phyloP scores from a whole-genome alignment of 2,113 vertebrate genomes.

The Nesogale talazaci region DNA sequence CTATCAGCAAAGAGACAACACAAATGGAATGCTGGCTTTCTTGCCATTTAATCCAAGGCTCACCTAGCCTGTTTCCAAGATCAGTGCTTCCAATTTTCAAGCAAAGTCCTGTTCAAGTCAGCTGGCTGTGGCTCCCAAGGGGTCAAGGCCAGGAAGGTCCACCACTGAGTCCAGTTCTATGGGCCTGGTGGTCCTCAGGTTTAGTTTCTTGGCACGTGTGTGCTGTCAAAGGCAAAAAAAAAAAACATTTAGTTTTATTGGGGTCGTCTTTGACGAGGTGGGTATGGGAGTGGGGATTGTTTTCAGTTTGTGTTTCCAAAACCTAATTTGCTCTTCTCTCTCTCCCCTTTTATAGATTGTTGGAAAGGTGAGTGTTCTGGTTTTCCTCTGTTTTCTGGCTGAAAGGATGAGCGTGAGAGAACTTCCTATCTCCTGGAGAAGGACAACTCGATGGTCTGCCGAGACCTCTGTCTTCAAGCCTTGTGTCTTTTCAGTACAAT shows the following conservation, averaged over 20 bases:
- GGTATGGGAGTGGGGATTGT: background rate
- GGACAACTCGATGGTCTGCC: background rate
- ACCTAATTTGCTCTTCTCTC: slow-evolving; percentile 37
- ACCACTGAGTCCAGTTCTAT: background rate
- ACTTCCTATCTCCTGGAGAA: background rate
- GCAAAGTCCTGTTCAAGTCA: slow-evolving; percentile 4
- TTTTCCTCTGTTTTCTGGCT: background rate
- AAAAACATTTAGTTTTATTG: background rate
- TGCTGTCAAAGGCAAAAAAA: background rate
- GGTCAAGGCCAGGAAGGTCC: background rate
- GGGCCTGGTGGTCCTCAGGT: background rate
- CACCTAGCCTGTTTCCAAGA: slow-evolving; percentile 19
- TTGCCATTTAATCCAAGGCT: slow-evolving; percentile 38
- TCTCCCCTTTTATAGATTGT: slow-evolving; percentile 72
- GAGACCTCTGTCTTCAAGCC: background rate
- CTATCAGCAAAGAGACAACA: background rate
- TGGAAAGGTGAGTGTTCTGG: slow-evolving; percentile 77
- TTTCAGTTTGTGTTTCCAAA: slow-evolving; percentile 48
- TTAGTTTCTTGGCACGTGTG: background rate
- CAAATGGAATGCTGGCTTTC: slow-evolving; percentile 41
- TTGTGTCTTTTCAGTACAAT: background rate
- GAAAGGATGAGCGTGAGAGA: background rate
- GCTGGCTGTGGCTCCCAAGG: background rate
- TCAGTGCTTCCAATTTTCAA: background rate
- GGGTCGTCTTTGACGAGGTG: background rate